phyloP scores from a whole-genome alignment of 2,797 vertebrate genomes.

The Pagetopsis macropterus region DNA sequence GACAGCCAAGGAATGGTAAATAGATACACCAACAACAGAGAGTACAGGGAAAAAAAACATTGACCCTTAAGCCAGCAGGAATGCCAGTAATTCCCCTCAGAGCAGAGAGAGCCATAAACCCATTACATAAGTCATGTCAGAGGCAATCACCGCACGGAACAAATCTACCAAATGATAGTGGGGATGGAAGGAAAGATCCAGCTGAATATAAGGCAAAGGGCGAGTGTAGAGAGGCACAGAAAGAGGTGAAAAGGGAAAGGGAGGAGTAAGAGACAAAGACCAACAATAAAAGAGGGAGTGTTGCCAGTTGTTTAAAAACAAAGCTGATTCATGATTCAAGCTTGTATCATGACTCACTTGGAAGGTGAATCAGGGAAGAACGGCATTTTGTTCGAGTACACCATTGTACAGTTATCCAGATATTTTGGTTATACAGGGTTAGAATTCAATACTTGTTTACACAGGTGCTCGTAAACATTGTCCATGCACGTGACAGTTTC shows the following conservation, averaged over 20 bases:
- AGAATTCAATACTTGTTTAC: not conserved
- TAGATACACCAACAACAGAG: slow-evolving; percentile 65
- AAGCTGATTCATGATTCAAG: too few species aligned
- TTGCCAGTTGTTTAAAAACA: slow-evolving; percentile 50
- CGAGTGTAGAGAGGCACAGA: slow-evolving; percentile 42
- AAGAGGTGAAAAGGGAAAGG: slow-evolving; percentile 23
- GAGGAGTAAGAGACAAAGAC: slow-evolving; percentile 43
- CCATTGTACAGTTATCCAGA: not conserved
- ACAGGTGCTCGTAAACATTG: not conserved
- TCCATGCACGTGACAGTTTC: not conserved
- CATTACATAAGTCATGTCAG: slow-evolving; percentile 73
- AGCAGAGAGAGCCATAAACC: slow-evolving; percentile 51
- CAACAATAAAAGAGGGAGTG: slow-evolving; percentile 56
- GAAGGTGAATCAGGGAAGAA: slow-evolving; percentile 39
- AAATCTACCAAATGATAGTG: slow-evolving; percentile 38
- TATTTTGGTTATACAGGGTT: not conserved
- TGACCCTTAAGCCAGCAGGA: slow-evolving; percentile 48
- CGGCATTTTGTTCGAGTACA: slow-evolving; percentile 22
- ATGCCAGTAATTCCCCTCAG: slow-evolving; percentile 57
- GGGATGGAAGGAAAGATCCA: slow-evolving; percentile 29
- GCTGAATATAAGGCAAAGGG: slow-evolving; percentile 53
- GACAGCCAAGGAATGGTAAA: slow-evolving; percentile 68
- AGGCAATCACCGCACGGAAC: slow-evolving; percentile 59
- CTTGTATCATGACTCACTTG: slow-evolving; percentile 58
- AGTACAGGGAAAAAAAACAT: slow-evolving; percentile 34